phyloP scores from a whole-genome alignment of 2,888 invertebrate species.

The Xylota sylvarum region DNA sequence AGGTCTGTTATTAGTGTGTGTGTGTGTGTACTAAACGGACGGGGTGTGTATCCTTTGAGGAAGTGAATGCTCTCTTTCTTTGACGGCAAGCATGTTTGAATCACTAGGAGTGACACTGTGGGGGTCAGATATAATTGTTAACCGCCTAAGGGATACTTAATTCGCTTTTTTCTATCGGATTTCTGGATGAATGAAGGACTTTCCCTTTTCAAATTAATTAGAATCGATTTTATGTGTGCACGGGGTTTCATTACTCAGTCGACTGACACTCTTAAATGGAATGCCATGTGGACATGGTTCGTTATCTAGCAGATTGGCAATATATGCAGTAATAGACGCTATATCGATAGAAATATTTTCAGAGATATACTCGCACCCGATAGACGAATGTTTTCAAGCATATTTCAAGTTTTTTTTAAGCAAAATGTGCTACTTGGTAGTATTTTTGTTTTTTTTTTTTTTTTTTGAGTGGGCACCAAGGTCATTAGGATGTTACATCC shows the following conservation, averaged over 20 bases:
- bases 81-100: neutral
- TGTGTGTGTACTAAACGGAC: no score
- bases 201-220: neutral
- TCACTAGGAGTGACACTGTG: conserved; percentile 1
- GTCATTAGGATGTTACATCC: neutral
- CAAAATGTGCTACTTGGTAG: conserved; percentile 9
- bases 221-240: conserved; percentile 23
- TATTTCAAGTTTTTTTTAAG: neutral
- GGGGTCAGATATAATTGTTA: conserved; percentile 26
- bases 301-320: conserved; percentile 7
- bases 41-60: conserved; percentile 45
- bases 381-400: neutral
- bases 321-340: neutral
- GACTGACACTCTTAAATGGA: neutral
- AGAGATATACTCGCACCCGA: neutral
- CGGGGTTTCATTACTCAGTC: neutral
- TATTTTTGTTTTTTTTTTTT: no score
- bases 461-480: conserved; percentile 9
- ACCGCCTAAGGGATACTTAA: conserved; percentile 5
- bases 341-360: neutral
- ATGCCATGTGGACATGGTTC: conserved; percentile 11
- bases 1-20: neutral
- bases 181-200: neutral
- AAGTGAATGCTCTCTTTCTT: conserved; percentile 1
- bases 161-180: conserved; percentile 9